These are phyloP conservation scores for Cremastinae sp. DNA, from an alignment of 2,888 invertebrate species.

Conservation along the genomic window DNA sequence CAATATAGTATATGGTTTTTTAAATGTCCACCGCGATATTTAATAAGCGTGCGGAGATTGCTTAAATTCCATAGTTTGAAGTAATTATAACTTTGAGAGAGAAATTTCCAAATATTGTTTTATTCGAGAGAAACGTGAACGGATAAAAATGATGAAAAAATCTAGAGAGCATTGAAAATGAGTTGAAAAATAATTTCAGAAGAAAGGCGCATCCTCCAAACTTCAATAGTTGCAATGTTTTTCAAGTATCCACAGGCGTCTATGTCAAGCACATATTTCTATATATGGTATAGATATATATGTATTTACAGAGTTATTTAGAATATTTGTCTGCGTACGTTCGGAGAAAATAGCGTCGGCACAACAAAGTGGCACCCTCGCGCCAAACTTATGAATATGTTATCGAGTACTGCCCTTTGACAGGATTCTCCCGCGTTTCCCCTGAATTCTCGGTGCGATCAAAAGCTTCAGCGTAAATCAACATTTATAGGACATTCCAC, in stretches of 20 bases:
- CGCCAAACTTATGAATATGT: slow-evolving; percentile 72
- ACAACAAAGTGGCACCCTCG: slow-evolving; percentile 62
- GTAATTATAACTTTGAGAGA: too few species aligned
- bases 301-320: background rate
- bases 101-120: too few species aligned
- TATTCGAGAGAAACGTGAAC: too few species aligned
- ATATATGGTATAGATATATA: too few species aligned
- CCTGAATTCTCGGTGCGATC: slow-evolving; percentile 14
- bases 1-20: background rate
- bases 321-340: slow-evolving; percentile 6
- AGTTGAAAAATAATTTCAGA: too few species aligned
- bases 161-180: too few species aligned
- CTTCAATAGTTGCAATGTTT: too few species aligned
- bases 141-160: too few species aligned
- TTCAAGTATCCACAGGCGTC: too few species aligned
- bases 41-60: background rate
- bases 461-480: slow-evolving; percentile 19
- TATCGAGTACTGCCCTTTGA: slow-evolving; percentile 67
- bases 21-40: slow-evolving; percentile 1
- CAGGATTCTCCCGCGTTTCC: slow-evolving; percentile 47
- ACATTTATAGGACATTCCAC: slow-evolving; percentile 21
- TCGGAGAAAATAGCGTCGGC: slow-evolving; percentile 23
- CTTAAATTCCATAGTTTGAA: background rate
- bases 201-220: too few species aligned
- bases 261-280: too few species aligned